These are phyloP conservation scores for Hyperopisus bebe DNA, from an alignment of 2,113 vertebrate genomes.

Conservation along the genomic window DNA sequence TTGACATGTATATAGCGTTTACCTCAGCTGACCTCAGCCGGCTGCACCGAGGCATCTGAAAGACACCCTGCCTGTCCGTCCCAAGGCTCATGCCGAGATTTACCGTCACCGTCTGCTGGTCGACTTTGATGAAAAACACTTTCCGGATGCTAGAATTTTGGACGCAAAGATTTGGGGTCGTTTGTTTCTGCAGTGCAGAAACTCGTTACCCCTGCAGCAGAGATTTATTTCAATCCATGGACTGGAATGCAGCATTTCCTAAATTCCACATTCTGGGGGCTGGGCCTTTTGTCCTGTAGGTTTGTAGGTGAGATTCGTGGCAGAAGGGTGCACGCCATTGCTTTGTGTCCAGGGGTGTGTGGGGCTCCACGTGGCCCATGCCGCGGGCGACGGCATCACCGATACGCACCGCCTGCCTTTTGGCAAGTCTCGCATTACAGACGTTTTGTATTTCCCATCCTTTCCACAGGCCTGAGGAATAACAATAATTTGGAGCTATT, in stretches of 20 bases:
- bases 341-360: constrained; percentile 3
- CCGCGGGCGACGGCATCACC: constrained; percentile 55
- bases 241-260: neutral
- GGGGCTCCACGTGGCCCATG: constrained; percentile 27
- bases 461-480: constrained; percentile 74
- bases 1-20: constrained; percentile 38
- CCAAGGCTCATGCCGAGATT: constrained; percentile 54
- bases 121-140: constrained; percentile 33
- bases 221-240: neutral
- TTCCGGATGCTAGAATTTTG: neutral
- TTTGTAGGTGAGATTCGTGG: neutral
- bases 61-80: constrained; percentile 45
- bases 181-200: constrained; percentile 7
- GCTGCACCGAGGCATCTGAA: constrained; percentile 28
- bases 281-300: neutral
- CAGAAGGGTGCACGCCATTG: neutral
- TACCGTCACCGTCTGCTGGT: constrained; percentile 39
- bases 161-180: neutral
- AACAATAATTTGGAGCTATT: constrained; percentile 86
- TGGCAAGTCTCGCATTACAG: constrained; percentile 54
- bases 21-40: constrained; percentile 37
- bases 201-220: constrained; percentile 1
- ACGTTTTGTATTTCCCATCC: constrained; percentile 67
- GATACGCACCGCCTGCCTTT: constrained; percentile 51
- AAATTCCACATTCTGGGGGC: neutral